These are phyloP conservation scores for Amphipoea lucens DNA, from an alignment of 2,888 invertebrate genomes.

Conservation along the genomic window DNA sequence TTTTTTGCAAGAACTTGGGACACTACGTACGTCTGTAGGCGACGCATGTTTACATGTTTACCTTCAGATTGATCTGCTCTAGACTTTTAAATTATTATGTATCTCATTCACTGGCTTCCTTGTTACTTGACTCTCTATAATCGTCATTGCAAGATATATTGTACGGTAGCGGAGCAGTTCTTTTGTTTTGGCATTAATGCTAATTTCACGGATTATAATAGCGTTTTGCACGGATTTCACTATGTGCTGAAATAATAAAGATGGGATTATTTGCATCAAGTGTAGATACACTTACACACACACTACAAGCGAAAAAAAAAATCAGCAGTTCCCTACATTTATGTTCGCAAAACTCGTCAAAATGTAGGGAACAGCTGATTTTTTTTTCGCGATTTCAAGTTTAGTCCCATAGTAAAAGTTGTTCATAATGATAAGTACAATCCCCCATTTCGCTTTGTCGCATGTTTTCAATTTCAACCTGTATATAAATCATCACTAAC, in stretches of 20 bases:
- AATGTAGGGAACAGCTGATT: too few relatives aligned
- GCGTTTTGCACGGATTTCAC: not conserved
- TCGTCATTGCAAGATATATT: not conserved
- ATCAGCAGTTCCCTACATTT: too few relatives aligned
- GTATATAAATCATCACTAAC: slow-evolving; percentile 7
- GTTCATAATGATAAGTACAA: too few relatives aligned
- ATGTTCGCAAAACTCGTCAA: too few relatives aligned
- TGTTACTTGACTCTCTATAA: slow-evolving; percentile 10
- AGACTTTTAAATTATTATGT: slow-evolving; percentile 15
- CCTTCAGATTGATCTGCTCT: slow-evolving; percentile 29
- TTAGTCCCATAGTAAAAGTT: too few relatives aligned
- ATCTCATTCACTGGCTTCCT: slow-evolving; percentile 32
- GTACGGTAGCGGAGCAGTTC: not conserved
- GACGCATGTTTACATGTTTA: slow-evolving; percentile 34
- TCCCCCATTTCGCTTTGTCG: too few relatives aligned
- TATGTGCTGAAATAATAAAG: not conserved
- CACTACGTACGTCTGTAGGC: not conserved
- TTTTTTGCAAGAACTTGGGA: slow-evolving; percentile 6
- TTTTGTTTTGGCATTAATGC: slow-evolving; percentile 12
- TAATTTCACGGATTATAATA: slow-evolving; percentile 2
- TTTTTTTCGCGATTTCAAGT: too few relatives aligned
- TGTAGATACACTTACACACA: too few relatives aligned
- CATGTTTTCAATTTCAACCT: too few relatives aligned
- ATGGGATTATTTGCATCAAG: not conserved
- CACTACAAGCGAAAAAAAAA: too few relatives aligned